Base-by-base conservation (phyloP, 1,140 invertebrate species). In the Leptinotarsa texana region DNA sequence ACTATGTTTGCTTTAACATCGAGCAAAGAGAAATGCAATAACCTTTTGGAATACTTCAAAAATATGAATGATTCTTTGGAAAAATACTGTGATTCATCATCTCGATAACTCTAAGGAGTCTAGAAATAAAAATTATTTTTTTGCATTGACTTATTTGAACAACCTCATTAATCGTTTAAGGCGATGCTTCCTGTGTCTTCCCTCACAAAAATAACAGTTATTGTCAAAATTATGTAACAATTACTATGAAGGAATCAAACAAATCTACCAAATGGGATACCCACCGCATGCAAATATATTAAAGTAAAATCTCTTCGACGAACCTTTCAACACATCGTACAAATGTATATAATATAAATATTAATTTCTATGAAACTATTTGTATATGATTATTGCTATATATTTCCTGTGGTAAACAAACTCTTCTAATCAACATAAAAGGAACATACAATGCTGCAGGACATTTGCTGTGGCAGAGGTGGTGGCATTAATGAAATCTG, bases 371-470 rank as follows among this genome's bases (percentile, higher is more conserved):
- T 74, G 63, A 61, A 71, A 74, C 77, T 78, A 74, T 81, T 81
- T 81, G 79, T 79, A 82, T 82, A 82, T 80, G 77, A 81, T 82
- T 82, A 82, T 82, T 82, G 81, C 81, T 82, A 82, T 82, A 77
- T 80, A 82, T 79, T 82, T 79, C 74, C 78, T 74, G 77, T 76
- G 76, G 80, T 82, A 80, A 78, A 80, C 75, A 82, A 68, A 68
- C 42, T 68, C 75, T 75, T 79, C 69, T 77, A 75, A 73, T 70
- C 72, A 76, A 73, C 69, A 75, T 24, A 63, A 69, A 75, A 73
- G 75, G 75, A 75, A 75, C 74, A 75, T 75, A 75, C 74, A 66
- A 73, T 69, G 66, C 75, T 75, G 76, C 76, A 77, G 74, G 73
- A 74, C 66, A 77, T 69, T 70, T 69, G 72, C 42, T 71, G 69